Evolutionary conservation across 2,888 invertebrate species (phyloP).

Genomic region (Drosophila formosana): DNA sequence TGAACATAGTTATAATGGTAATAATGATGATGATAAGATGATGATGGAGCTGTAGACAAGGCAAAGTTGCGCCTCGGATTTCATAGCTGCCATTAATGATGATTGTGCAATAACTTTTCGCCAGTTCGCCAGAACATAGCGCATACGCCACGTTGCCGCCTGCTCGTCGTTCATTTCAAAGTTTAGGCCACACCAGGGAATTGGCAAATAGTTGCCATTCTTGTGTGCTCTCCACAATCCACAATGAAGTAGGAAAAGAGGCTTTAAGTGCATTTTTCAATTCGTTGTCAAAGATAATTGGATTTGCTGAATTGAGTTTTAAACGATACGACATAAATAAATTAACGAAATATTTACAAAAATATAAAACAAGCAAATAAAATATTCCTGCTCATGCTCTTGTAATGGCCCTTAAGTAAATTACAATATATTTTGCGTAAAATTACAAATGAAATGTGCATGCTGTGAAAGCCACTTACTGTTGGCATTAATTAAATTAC

Average conservation of each 20-base stretch:
- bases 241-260: background rate
- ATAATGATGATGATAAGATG: slow-evolving; percentile 33
- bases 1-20: slow-evolving; percentile 35
- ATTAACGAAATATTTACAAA: slow-evolving; percentile 54
- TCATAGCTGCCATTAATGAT: slow-evolving; percentile 49
- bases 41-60: slow-evolving; percentile 45
- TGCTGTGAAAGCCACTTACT: slow-evolving; percentile 45
- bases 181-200: slow-evolving; percentile 41
- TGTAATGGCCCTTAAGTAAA: slow-evolving; percentile 66
- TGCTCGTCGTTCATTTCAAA: slow-evolving; percentile 3
- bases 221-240: slow-evolving; percentile 1
- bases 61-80: slow-evolving; percentile 37
- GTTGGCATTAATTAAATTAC: slow-evolving; percentile 71
- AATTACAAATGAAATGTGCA: slow-evolving; percentile 54
- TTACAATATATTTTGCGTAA: slow-evolving; percentile 60
- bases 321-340: slow-evolving; percentile 54
- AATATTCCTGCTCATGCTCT: slow-evolving; percentile 30
- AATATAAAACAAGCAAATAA: slow-evolving; percentile 49
- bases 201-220: slow-evolving; percentile 33
- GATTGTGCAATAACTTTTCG: slow-evolving; percentile 45
- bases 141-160: slow-evolving; percentile 44
- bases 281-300: slow-evolving; percentile 50
- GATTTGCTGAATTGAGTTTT: slow-evolving; percentile 45
- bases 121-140: slow-evolving; percentile 22
- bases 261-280: slow-evolving; percentile 42